Conservation (phyloP, 2,113 vertebrate genomes). For the Neotoma lepida region DNA sequence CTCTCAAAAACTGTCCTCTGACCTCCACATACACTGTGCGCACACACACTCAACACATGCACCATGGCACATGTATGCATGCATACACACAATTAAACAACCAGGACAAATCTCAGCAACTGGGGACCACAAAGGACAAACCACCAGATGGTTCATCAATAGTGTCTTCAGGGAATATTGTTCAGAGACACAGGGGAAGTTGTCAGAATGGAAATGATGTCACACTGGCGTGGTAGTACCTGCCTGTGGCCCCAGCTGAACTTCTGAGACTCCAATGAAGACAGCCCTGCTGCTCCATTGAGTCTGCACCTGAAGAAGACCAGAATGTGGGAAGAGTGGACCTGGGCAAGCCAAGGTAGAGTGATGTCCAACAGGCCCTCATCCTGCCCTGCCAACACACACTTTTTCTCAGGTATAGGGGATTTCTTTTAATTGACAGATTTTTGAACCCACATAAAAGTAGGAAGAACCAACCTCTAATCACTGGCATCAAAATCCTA, state of each 20-base stretch:
- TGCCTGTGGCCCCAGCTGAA: background rate
- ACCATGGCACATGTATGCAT: background rate
- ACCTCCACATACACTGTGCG: background rate
- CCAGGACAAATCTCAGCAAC: background rate
- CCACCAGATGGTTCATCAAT: background rate
- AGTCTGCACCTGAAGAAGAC: background rate
- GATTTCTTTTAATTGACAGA: background rate
- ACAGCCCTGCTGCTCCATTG: background rate
- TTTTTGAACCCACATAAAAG: background rate
- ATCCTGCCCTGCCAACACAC: rapidly evolving
- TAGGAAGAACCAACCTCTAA: background rate
- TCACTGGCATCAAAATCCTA: background rate
- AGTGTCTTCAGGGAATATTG: background rate
- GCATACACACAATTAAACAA: background rate
- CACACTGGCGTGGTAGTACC: background rate
- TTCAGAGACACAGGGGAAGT: background rate
- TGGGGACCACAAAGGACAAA: background rate
- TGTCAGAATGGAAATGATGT: background rate
- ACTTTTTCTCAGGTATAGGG: background rate
- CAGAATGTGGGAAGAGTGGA: background rate
- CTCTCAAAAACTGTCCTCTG: background rate
- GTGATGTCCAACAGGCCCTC: rapidly evolving
- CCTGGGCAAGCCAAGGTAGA: background rate
- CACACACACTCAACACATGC: background rate
- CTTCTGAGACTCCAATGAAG: background rate